Percentiles rank a stretch among this genome's conserved stretches.
These are phyloP conservation scores for Cololabis saira DNA, from an alignment of 2,113 vertebrate genomes.

Conservation along the genomic window DNA sequence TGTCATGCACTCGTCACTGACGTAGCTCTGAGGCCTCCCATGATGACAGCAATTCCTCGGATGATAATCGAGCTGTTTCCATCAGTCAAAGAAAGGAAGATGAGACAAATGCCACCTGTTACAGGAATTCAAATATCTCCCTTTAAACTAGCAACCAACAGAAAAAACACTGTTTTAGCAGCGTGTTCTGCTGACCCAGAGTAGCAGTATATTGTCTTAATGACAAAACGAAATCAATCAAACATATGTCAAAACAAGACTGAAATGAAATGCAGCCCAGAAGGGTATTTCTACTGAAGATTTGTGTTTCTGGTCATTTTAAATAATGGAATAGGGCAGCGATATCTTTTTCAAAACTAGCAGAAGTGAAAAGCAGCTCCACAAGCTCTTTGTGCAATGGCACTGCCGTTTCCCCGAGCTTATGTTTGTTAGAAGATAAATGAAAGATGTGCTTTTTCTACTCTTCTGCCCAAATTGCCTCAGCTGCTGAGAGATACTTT, in stretches of 20 bases:
- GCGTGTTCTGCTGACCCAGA: too few species aligned
- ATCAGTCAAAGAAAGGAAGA: too few species aligned
- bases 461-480: conserved; percentile 30
- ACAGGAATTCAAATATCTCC: too few species aligned
- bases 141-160: too few species aligned
- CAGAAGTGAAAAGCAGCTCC: neutral
- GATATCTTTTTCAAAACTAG: conserved; percentile 3
- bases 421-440: conserved; percentile 32
- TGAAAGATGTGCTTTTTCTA: conserved; percentile 29
- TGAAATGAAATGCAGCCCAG: neutral
- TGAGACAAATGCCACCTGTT: too few species aligned
- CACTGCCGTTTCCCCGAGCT: conserved; percentile 5
- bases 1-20: too few species aligned
- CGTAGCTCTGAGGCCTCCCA: too few species aligned
- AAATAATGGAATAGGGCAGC: conserved; percentile 6
- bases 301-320: neutral
- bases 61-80: too few species aligned
- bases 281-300: neutral
- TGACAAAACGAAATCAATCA: neutral
- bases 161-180: too few species aligned
- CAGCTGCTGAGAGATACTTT: conserved; percentile 1
- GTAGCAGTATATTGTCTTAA: too few species aligned
- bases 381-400: conserved; percentile 17
- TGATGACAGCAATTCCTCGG: too few species aligned
- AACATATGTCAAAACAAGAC: neutral